Conservation (phyloP, 2,888 invertebrate genomes). For the Erynnis tages region DNA sequence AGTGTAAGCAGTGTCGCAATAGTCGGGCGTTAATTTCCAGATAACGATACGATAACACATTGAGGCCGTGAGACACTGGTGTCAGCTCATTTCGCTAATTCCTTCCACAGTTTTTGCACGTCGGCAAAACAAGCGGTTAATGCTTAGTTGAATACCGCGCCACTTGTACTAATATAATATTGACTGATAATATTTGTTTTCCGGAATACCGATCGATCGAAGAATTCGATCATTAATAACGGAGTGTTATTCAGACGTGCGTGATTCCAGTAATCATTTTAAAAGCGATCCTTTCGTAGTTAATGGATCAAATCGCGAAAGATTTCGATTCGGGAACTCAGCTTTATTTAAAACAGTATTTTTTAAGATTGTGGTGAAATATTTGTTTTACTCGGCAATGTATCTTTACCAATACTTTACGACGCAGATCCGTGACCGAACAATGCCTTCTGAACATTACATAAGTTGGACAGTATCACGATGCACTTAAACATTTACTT, state of each 20-base stretch:
- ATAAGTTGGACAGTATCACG: background rate
- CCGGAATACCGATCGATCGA: constrained; percentile 14
- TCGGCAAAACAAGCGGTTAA: constrained; percentile 44
- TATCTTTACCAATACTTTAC: background rate
- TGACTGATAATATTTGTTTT: constrained; percentile 18
- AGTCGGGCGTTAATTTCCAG: constrained; percentile 64
- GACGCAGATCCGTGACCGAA: constrained; percentile 6
- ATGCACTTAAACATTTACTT: background rate
- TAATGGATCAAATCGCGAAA: too few relatives aligned
- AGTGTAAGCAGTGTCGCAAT: constrained; percentile 21
- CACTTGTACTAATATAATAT: constrained; percentile 27
- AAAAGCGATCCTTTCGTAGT: too few relatives aligned
- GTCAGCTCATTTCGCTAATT: constrained; percentile 39
- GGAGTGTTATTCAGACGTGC: constrained; percentile 13
- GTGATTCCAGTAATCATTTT: background rate
- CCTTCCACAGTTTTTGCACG: constrained; percentile 45
- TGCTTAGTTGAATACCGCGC: constrained; percentile 25
- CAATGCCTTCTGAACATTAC: constrained; percentile 13
- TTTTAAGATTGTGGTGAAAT: too few relatives aligned
- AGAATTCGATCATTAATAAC: constrained; percentile 7
- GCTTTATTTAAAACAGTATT: too few relatives aligned
- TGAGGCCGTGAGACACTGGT: constrained; percentile 46
- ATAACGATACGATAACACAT: constrained; percentile 68
- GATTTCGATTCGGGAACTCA: too few relatives aligned
- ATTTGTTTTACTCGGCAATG: background rate